Conservation (phyloP, 2,888 invertebrate species). For the Chrysomela aeneicollis region DNA sequence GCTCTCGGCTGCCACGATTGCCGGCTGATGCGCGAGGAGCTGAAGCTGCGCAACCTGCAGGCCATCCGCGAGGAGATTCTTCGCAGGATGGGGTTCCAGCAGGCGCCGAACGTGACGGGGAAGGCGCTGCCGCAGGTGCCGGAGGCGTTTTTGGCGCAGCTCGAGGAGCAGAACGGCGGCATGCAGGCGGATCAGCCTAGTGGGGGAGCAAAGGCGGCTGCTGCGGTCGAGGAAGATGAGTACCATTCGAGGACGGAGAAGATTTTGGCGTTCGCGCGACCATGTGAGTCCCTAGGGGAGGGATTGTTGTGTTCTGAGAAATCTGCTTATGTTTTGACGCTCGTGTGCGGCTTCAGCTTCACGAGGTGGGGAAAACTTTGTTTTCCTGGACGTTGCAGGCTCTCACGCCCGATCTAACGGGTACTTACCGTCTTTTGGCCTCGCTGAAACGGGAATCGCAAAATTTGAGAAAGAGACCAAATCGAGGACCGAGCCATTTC, state of each 20-base stretch:
- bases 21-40: slow-evolving; percentile 64
- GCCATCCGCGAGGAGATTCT: slow-evolving; percentile 69
- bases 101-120: slow-evolving; percentile 68
- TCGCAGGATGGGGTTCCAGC: slow-evolving; percentile 66
- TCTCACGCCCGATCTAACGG: too few species aligned
- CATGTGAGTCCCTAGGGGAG: too few species aligned
- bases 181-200: slow-evolving; percentile 63
- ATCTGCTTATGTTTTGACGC: too few species aligned
- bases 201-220: slow-evolving; percentile 60
- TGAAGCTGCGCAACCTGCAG: slow-evolving; percentile 66
- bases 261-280: slow-evolving; percentile 73
- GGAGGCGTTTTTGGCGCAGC: slow-evolving; percentile 56
- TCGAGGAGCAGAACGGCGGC: slow-evolving; percentile 53
- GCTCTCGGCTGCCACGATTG: slow-evolving; percentile 67
- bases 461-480: too few species aligned
- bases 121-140: slow-evolving; percentile 66
- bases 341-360: too few species aligned
- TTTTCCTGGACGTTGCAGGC: too few species aligned
- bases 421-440: too few species aligned
- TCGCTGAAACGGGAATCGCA: too few species aligned
- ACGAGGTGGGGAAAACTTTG: too few species aligned
- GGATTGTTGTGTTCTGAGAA: too few species aligned
- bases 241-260: slow-evolving; percentile 74
- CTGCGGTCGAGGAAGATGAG: slow-evolving; percentile 69
- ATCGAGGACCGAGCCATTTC: too few species aligned